Conservation (phyloP, 2,113 vertebrate genomes). For the Callocephalon fimbriatum region DNA sequence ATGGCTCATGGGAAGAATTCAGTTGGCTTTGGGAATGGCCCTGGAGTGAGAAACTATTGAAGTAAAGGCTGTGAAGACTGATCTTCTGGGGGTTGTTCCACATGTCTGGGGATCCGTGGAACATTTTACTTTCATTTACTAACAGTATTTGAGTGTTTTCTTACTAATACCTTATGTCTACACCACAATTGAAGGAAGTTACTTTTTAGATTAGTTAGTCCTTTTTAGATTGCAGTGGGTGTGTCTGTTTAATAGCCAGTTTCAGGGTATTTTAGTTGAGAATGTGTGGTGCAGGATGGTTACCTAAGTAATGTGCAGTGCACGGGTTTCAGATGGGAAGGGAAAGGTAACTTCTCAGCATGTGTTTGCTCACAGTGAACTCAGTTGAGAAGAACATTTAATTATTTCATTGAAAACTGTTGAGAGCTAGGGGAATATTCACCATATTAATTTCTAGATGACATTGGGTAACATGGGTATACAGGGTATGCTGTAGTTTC, state of each 20-base stretch:
- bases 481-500: background rate
- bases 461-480: background rate
- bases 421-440: background rate
- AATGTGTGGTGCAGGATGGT: background rate
- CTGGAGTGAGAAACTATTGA: background rate
- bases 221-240: background rate
- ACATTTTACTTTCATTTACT: conserved; percentile 1
- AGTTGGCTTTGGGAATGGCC: background rate
- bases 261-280: background rate
- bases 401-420: background rate
- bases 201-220: background rate
- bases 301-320: background rate
- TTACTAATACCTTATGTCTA: background rate
- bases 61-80: background rate
- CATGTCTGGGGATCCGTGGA: background rate
- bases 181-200: conserved; percentile 22
- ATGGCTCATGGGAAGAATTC: background rate
- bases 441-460: background rate
- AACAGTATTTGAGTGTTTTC: background rate
- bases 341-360: background rate
- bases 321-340: background rate
- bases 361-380: background rate
- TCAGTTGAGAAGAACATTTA: background rate
- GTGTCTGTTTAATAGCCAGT: background rate
- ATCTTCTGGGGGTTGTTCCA: background rate